A percentile compares a stretch with the other conserved stretches of the same genome.
These are phyloP conservation scores for Agrilus biguttatus DNA, from an alignment of 2,888 invertebrate species.

Conservation along the genomic window DNA sequence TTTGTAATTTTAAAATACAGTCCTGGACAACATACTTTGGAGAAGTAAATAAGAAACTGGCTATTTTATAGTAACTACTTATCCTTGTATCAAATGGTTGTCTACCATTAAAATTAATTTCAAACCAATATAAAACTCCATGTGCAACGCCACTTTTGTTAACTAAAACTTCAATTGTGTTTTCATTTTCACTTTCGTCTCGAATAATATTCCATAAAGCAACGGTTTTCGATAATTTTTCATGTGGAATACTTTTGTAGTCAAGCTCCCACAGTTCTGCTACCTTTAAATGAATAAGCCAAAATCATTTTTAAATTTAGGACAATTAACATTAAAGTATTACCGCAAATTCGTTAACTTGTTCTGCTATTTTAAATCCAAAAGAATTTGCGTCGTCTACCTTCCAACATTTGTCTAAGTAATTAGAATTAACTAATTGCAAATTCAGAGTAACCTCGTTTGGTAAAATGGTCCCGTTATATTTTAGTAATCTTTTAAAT, in stretches of 20 bases:
- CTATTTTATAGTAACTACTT: slow-evolving; percentile 33
- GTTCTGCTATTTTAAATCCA: slow-evolving; percentile 37
- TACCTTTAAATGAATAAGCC: slow-evolving; percentile 16
- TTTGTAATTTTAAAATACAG: slow-evolving; percentile 21
- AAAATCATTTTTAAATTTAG: neutral
- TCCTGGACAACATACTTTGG: slow-evolving; percentile 22
- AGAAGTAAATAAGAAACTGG: slow-evolving; percentile 33
- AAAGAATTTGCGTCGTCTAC: slow-evolving; percentile 42
- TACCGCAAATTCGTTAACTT: slow-evolving; percentile 46
- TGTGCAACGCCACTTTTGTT: slow-evolving; percentile 31
- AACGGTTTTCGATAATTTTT: slow-evolving; percentile 26
- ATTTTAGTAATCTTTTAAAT: slow-evolving; percentile 22
- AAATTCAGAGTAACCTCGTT: slow-evolving; percentile 36
- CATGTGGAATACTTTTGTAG: slow-evolving; percentile 30
- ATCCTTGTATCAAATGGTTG: slow-evolving; percentile 31
- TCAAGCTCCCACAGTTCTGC: slow-evolving; percentile 40
- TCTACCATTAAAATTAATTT: slow-evolving; percentile 32
- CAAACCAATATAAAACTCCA: slow-evolving; percentile 42
- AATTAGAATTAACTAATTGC: slow-evolving; percentile 43
- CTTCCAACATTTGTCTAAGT: slow-evolving; percentile 41
- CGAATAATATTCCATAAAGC: slow-evolving; percentile 9
- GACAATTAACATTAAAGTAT: slow-evolving; percentile 8
- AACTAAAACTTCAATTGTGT: slow-evolving; percentile 16
- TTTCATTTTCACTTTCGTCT: slow-evolving; percentile 11
- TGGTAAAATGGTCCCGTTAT: slow-evolving; percentile 28